Conservation (phyloP, 2,113 vertebrate species). For the Eretmochelys imbricata region DNA sequence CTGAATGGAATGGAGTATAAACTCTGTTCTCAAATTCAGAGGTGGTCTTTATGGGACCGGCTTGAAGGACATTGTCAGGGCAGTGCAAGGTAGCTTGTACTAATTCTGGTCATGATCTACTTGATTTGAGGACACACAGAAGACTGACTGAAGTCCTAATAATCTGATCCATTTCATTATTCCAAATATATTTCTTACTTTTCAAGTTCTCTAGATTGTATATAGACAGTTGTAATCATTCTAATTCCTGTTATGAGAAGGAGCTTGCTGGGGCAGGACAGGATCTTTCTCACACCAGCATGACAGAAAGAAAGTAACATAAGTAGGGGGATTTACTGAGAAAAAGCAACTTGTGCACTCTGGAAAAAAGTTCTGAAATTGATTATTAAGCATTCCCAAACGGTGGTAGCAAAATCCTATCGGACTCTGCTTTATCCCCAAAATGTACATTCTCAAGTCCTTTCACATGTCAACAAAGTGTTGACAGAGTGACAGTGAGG, state of each 20-base stretch:
- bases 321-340: not conserved
- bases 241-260: not conserved
- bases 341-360: not conserved
- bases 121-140: not conserved
- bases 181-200: not conserved
- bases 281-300: not conserved
- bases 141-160: not conserved
- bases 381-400: not conserved
- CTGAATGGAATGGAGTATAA: not conserved
- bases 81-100: not conserved
- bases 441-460: not conserved
- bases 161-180: not conserved
- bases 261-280: not conserved
- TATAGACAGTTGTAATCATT: not conserved
- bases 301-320: not conserved
- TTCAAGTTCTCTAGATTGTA: not conserved
- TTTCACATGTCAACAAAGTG: not conserved
- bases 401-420: not conserved
- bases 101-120: not conserved
- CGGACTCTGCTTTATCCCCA: not conserved
- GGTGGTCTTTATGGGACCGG: not conserved
- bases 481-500: not conserved
- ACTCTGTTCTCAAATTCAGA: not conserved
- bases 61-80: not conserved
- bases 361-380: not conserved